These are phyloP conservation scores for Phaethornis superciliosus DNA, from an alignment of 2,113 vertebrate genomes.

Conservation along the genomic window DNA sequence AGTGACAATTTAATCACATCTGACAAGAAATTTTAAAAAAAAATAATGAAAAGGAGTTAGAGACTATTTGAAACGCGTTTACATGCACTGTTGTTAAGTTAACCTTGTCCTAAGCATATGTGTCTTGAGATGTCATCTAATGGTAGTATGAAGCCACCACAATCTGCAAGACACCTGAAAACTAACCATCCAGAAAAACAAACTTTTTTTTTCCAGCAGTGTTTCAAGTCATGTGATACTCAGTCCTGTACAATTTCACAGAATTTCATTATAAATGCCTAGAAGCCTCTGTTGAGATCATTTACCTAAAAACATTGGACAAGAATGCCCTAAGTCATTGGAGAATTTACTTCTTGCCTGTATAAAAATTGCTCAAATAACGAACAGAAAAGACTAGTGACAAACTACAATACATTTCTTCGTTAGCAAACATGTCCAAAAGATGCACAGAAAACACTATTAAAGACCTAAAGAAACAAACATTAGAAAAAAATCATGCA, in stretches of 20 bases:
- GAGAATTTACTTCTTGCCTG: not conserved
- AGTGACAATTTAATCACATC: not conserved
- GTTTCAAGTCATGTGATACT: not conserved
- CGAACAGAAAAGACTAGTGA: not conserved
- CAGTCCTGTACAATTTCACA: not conserved
- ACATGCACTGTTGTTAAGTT: not conserved
- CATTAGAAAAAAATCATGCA: not conserved
- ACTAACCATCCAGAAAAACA: not conserved
- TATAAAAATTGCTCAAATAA: not conserved
- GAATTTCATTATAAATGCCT: not conserved
- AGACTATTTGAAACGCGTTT: not conserved
- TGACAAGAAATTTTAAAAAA: not conserved
- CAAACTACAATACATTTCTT: not conserved
- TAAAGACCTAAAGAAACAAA: not conserved
- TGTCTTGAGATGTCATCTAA: not conserved
- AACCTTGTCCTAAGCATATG: fast-evolving
- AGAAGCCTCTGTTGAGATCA: not conserved
- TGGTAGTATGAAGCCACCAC: not conserved
- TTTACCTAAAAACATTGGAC: not conserved
- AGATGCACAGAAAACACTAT: fast-evolving
- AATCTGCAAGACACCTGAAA: not conserved
- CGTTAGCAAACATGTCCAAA: not conserved
- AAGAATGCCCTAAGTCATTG: not conserved
- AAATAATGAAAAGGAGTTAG: not conserved
- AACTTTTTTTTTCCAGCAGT: not conserved